These are phyloP conservation scores for Cylloceria caligata DNA, from an alignment of 2,888 invertebrate genomes.

Conservation along the genomic window DNA sequence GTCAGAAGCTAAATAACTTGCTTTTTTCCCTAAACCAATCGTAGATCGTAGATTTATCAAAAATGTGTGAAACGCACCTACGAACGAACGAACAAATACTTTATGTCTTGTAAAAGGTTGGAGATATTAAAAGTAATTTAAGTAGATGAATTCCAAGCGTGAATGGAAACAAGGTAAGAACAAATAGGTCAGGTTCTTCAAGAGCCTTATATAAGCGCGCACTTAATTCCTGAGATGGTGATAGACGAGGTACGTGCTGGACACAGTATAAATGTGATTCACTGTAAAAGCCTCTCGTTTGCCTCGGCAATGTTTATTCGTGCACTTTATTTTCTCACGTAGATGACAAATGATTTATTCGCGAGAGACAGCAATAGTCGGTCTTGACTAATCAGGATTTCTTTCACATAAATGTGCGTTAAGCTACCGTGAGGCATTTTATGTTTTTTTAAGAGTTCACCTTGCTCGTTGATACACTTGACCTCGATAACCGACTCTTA, in stretches of 20 bases:
- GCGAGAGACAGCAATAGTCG: constrained; percentile 31
- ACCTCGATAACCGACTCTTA: constrained; percentile 22
- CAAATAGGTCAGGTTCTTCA: too few relatives aligned
- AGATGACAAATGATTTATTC: constrained; percentile 44
- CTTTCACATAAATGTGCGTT: constrained; percentile 24
- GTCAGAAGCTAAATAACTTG: too few relatives aligned
- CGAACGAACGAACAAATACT: too few relatives aligned
- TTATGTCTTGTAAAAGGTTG: too few relatives aligned
- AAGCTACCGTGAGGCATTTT: constrained; percentile 20
- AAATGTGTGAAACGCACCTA: too few relatives aligned
- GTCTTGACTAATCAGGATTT: constrained; percentile 48
- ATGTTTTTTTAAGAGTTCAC: constrained; percentile 11
- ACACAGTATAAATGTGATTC: constrained; percentile 38
- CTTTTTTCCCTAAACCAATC: too few relatives aligned
- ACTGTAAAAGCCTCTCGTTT: constrained; percentile 45
- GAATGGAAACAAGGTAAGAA: too few relatives aligned
- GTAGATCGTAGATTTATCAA: too few relatives aligned
- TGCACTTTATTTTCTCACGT: constrained; percentile 57
- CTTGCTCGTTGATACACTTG: constrained; percentile 22
- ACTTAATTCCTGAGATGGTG: constrained; percentile 48
- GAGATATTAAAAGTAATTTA: too few relatives aligned
- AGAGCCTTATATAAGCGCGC: constrained; percentile 52
- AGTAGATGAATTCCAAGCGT: too few relatives aligned
- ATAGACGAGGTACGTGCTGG: constrained; percentile 27
- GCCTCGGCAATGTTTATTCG: constrained; percentile 25